Evolutionary conservation across 2,888 invertebrate genomes (phyloP).

Genomic region (Pogonocherus hispidulus): DNA sequence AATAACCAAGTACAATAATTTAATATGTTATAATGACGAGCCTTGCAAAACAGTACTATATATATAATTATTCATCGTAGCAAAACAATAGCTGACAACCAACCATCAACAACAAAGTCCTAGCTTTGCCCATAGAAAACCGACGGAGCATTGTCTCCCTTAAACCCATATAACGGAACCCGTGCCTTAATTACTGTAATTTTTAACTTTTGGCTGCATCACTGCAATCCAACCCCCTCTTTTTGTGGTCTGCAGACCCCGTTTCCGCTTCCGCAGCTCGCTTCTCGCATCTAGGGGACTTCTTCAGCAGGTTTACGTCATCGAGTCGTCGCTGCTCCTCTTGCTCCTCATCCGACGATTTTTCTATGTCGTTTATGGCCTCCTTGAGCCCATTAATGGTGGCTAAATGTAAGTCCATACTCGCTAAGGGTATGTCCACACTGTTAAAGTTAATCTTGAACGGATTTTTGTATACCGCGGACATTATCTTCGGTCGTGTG

Average conservation of each 20-base stretch:
- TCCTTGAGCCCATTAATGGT: conserved; percentile 5
- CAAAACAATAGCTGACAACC: conserved; percentile 6
- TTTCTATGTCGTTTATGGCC: conserved; percentile 61
- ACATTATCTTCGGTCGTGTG: conserved; percentile 79
- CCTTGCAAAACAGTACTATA: background rate
- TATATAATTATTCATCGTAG: background rate
- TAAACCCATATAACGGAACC: too few relatives aligned
- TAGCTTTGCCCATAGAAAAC: conserved; percentile 1
- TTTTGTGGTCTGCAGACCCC: conserved; percentile 50
- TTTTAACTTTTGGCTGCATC: conserved; percentile 44
- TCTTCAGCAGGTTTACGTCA: conserved; percentile 61
- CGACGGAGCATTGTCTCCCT: conserved; percentile 3
- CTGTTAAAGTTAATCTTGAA: conserved; percentile 55
- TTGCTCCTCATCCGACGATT: conserved; percentile 58
- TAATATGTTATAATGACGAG: too few relatives aligned
- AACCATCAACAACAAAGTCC: background rate
- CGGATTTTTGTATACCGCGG: conserved; percentile 79
- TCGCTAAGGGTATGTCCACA: conserved; percentile 50
- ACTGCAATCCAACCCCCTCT: conserved; percentile 50
- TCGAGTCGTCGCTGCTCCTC: conserved; percentile 70
- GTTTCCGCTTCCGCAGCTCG: conserved; percentile 46
- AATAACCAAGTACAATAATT: too few relatives aligned
- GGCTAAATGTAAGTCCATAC: conserved; percentile 50
- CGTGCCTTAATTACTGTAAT: conserved; percentile 39
- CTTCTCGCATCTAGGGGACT: conserved; percentile 18